phyloP scores from a whole-genome alignment of 2,113 vertebrate species.

The Copsychus sechellarum region DNA sequence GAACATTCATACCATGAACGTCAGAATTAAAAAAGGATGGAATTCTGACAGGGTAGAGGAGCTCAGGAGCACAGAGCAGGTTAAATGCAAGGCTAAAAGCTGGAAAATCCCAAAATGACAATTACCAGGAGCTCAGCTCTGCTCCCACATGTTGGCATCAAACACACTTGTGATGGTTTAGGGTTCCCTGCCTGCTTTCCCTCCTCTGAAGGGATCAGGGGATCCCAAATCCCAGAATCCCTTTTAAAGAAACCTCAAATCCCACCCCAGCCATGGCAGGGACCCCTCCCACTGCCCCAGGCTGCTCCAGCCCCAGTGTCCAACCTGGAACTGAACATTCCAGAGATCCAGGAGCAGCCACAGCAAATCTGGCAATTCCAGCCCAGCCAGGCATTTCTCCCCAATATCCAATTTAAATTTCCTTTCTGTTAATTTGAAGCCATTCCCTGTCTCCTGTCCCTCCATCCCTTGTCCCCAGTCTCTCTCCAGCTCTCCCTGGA shows the following conservation, averaged over 20 bases:
- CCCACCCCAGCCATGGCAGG: background rate
- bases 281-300: background rate
- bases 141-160: too few relatives aligned
- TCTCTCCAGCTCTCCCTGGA: background rate
- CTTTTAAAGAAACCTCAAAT: too few relatives aligned
- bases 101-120: background rate
- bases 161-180: background rate
- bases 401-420: too few relatives aligned
- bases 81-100: too few relatives aligned
- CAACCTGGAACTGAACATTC: too few relatives aligned
- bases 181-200: background rate
- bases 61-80: background rate
- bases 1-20: accelerated
- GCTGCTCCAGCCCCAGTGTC: too few relatives aligned
- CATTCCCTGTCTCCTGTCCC: too few relatives aligned
- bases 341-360: too few relatives aligned
- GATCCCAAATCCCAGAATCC: background rate
- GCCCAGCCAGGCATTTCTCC: too few relatives aligned
- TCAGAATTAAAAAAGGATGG: accelerated
- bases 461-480: too few relatives aligned
- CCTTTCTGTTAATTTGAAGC: too few relatives aligned
- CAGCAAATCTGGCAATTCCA: too few relatives aligned
- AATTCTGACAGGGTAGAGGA: accelerated
- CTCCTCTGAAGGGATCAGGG: background rate
- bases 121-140: background rate